A percentile compares a stretch with the other conserved stretches of the same genome.
These are phyloP conservation scores for Herpetotheres cachinnans DNA, from an alignment of 2,113 vertebrate species.

Conservation along the genomic window DNA sequence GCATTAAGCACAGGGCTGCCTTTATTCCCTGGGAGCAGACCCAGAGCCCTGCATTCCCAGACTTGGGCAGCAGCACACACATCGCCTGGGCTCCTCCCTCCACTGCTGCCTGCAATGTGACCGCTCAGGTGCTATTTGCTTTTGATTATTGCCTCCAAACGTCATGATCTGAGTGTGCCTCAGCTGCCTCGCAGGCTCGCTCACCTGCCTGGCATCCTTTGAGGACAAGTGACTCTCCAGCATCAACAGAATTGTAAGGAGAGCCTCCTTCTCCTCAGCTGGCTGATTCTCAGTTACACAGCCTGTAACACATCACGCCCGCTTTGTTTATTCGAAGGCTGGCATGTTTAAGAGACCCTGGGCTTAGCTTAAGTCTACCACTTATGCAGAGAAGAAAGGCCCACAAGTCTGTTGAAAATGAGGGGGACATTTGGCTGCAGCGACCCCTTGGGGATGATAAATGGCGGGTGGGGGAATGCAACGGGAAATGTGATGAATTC, in stretches of 20 bases:
- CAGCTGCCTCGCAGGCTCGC: background rate
- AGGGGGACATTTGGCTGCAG: background rate
- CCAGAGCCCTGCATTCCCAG: rapidly evolving
- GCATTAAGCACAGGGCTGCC: background rate
- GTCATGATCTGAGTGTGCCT: rapidly evolving
- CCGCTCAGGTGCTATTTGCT: background rate
- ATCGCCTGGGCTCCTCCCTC: background rate
- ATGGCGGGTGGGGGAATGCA: background rate
- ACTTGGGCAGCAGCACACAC: rapidly evolving
- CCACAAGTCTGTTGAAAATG: background rate
- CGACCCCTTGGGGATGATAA: background rate
- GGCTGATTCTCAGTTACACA: background rate
- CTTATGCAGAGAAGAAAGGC: background rate
- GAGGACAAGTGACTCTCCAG: background rate
- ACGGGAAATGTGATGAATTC: background rate
- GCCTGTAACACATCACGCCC: background rate
- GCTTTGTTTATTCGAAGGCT: background rate
- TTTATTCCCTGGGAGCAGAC: background rate
- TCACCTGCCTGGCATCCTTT: rapidly evolving
- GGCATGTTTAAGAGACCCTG: background rate
- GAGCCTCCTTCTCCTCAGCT: background rate
- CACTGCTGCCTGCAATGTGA: rapidly evolving
- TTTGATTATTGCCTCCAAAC: background rate
- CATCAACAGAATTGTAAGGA: background rate
- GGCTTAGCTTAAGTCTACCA: slow-evolving; percentile 5